These are phyloP conservation scores for Sialis fuliginosa DNA, from an alignment of 2,888 invertebrate species.

Conservation along the genomic window DNA sequence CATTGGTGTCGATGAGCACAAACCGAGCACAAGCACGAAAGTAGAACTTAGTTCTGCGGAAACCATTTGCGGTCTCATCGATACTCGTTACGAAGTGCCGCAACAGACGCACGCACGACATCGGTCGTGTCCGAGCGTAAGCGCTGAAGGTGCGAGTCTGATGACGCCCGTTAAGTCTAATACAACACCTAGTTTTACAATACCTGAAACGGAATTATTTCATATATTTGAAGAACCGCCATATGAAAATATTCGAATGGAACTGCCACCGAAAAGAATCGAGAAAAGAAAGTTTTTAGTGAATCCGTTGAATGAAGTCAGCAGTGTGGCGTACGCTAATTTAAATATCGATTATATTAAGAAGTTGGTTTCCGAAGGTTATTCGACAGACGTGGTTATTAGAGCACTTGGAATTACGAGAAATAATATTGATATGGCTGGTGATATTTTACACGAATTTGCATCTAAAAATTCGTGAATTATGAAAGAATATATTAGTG, in stretches of 20 bases:
- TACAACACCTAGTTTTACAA: constrained; percentile 27
- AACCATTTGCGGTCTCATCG: constrained; percentile 53
- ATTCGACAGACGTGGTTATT: constrained; percentile 78
- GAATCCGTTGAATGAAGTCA: constrained; percentile 22
- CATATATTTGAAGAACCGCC: constrained; percentile 11
- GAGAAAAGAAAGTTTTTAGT: constrained; percentile 5
- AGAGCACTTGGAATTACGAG: constrained; percentile 81
- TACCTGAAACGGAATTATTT: constrained; percentile 11
- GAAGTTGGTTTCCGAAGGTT: constrained; percentile 75
- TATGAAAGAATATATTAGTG: constrained; percentile 5
- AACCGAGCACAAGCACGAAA: constrained; percentile 6
- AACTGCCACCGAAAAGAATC: constrained; percentile 16
- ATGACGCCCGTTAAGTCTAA: constrained; percentile 33
- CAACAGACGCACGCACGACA: constrained; percentile 8
- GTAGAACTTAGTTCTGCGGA: constrained; percentile 45
- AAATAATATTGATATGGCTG: constrained; percentile 90
- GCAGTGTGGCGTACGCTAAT: constrained; percentile 56
- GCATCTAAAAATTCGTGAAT: constrained; percentile 37
- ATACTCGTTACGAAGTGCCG: constrained; percentile 36
- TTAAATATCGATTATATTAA: constrained; percentile 83
- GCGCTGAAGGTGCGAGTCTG: constrained; percentile 17
- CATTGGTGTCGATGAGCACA: neutral
- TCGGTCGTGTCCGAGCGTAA: constrained; percentile 1
- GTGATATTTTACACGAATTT: constrained; percentile 84
- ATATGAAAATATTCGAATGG: constrained; percentile 19